Percentiles rank a stretch among this genome's conserved stretches.
These are phyloP conservation scores for Merodon equestris DNA, from an alignment of 2,888 invertebrate genomes.

Conservation along the genomic window DNA sequence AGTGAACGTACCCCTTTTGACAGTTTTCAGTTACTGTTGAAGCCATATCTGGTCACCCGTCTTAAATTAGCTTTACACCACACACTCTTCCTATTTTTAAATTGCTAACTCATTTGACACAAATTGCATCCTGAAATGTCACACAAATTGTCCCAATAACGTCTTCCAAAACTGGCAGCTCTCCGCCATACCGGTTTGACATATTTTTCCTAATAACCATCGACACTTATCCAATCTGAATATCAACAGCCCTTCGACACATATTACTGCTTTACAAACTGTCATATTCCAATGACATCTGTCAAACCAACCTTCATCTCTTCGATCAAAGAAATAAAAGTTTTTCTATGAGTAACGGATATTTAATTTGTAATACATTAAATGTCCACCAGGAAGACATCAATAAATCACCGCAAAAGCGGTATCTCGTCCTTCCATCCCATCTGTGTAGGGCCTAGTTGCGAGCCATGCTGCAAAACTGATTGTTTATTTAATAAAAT, in stretches of 20 bases:
- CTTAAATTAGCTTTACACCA: too few species aligned
- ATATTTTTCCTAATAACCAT: conserved; percentile 14
- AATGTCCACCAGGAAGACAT: conserved; percentile 12
- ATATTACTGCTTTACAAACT: background rate
- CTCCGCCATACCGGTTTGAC: conserved; percentile 7
- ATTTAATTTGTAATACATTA: conserved; percentile 7
- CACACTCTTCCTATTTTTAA: too few species aligned
- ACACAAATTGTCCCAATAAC: too few species aligned
- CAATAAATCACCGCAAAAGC: conserved; percentile 32
- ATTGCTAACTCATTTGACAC: background rate
- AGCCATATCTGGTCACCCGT: too few species aligned
- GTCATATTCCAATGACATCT: conserved; percentile 23
- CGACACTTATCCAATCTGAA: conserved; percentile 22
- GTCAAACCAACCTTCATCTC: conserved; percentile 8
- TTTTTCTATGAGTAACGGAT: conserved; percentile 11
- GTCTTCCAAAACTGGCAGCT: too few species aligned
- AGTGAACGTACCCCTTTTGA: too few species aligned
- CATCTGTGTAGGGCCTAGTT: background rate
- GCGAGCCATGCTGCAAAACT: conserved; percentile 1
- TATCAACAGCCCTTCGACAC: conserved; percentile 1
- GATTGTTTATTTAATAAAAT: conserved; percentile 57
- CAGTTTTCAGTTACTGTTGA: too few species aligned
- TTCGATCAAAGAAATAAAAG: too few species aligned
- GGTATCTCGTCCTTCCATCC: background rate
- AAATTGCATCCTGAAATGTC: background rate